phyloP scores from a whole-genome alignment of 64 coral and sea anemone genomes.

The Trachythela sp. region DNA sequence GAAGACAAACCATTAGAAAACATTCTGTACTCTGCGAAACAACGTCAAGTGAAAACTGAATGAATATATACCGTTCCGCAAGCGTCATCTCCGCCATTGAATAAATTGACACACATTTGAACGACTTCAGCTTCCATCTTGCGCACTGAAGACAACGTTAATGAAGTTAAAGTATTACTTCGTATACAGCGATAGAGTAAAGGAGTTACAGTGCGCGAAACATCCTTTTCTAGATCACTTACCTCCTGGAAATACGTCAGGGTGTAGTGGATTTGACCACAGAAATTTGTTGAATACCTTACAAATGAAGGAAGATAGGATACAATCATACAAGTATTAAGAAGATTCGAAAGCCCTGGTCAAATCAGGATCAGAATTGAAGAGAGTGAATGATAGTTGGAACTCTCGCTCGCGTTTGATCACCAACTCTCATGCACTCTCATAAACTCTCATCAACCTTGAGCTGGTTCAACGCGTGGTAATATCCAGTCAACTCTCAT shows the following conservation, averaged over 20 bases:
- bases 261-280: conserved; percentile 91
- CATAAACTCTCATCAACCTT: too few relatives aligned
- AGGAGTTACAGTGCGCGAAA: too few relatives aligned
- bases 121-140: conserved; percentile 99
- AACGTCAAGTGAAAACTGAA: not conserved
- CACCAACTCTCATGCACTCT: too few relatives aligned
- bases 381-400: too few relatives aligned
- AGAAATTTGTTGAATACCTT: conserved; percentile 94
- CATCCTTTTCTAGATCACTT: not conserved
- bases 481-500: too few relatives aligned
- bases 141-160: conserved; percentile 44
- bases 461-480: too few relatives aligned
- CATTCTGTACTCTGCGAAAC: not conserved
- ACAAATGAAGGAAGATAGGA: not conserved
- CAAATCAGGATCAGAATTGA: too few relatives aligned
- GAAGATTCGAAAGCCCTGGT: too few relatives aligned
- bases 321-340: too few relatives aligned
- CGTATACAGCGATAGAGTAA: not conserved
- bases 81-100: conserved; percentile 72
- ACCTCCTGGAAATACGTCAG: conserved; percentile 93
- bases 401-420: too few relatives aligned
- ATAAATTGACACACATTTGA: conserved; percentile 80
- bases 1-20: not conserved
- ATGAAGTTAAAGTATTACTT: not conserved
- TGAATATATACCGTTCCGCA: conserved; percentile 74